Base-by-base conservation (phyloP, 2,113 vertebrate genomes). In the Phodopus roborovskii region DNA sequence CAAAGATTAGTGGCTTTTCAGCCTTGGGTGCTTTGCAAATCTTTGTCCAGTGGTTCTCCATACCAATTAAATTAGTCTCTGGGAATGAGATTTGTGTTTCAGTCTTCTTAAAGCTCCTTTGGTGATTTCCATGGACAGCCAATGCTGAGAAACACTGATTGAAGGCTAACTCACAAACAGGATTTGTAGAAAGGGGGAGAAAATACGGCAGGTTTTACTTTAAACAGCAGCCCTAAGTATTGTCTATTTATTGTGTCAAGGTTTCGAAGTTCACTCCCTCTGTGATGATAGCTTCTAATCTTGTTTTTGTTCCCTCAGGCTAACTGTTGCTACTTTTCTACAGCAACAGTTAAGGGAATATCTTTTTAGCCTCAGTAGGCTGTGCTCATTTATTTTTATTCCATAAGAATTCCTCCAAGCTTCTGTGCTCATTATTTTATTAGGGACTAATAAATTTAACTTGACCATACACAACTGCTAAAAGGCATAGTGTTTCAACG, bases 391-490 rank as follows among this genome's bases (percentile, higher is more conserved):
- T 98, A 97, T 97, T 98, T 97, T 97, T 97, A 97, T 91, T 96
- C 2, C 3, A 77, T 91, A 94, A 94, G 98, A 98, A 96, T 60
- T 64, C 74, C 91, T 97, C 74, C 82, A 98, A 97, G 96, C 90
- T 95, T 98, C 95, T 97, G 48, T 98, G 95, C n/a, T 88, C 1
- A 4, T 97, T 98, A 96, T 98, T 98, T 97, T 97, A 96, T 97
- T 97, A 98, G 90, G 74, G 95, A 92, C 74, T 95, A 98, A 98
- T 98, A 98, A 93, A 98, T 98, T 98, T 98, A 90, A 97, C 96
- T 97, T 96, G 95, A 97, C 97, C 75, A 93, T 93, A 96, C 11
- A 97, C 39, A 22, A 96, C 33, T 84, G 48, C 83, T 97, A 96
- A 98, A 98, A 98, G 78, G 88, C 90, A 98, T 96, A 92, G 81